phyloP scores from a whole-genome alignment of 2,113 vertebrate genomes.

The Zosterops pallidus region DNA sequence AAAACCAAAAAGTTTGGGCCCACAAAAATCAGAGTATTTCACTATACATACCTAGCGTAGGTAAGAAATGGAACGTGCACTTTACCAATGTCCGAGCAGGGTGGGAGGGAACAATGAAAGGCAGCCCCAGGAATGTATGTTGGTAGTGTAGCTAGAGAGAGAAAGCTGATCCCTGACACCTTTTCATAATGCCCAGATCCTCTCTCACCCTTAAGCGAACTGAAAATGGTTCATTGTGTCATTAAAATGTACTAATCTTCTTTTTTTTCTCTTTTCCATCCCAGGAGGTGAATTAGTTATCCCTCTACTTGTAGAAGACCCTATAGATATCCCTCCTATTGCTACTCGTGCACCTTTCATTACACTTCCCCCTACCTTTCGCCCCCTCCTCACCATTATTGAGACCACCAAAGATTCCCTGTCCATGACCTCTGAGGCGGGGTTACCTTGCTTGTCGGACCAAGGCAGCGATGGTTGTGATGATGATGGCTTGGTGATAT shows the following conservation, averaged over 20 bases:
- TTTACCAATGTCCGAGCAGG: not conserved
- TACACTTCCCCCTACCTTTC: conserved; percentile 95
- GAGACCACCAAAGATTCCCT: conserved; percentile 99
- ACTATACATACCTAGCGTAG: not conserved
- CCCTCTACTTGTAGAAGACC: conserved; percentile 96
- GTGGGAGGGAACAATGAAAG: not conserved
- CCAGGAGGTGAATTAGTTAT: conserved; percentile 99
- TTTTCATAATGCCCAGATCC: not conserved
- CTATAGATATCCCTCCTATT: conserved; percentile 94
- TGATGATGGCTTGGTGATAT: conserved; percentile 99
- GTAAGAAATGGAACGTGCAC: not conserved
- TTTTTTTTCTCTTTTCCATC: conserved; percentile 77
- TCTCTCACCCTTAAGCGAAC: not conserved
- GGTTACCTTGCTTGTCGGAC: conserved; percentile 99
- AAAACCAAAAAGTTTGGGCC: not conserved
- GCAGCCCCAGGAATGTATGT: not conserved
- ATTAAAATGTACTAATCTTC: conserved; percentile 67
- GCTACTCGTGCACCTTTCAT: conserved; percentile 97
- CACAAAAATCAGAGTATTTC: not conserved
- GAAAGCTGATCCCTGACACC: not conserved
- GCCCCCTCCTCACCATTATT: conserved; percentile 98
- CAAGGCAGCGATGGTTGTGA: conserved; percentile 99
- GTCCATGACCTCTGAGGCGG: conserved; percentile 99
- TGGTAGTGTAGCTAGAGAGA: not conserved
- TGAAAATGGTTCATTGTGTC: not conserved